A percentile compares a stretch with the other conserved stretches of the same genome.
Evolutionary conservation across 1,140 invertebrate species (phyloP).

Genomic region (fruit fly (Drosophila melanogaster)): Release_6_plus_ISO1_MT NT_033777.3:20219001-20219500

Average conservation of each 20-base stretch:
- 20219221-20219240: no score
- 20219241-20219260: not conserved
- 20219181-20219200: not conserved
- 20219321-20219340: no score
- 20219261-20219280: no score
- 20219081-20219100: slow-evolving; percentile 8
- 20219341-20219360: no score
- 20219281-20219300: no score
- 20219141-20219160: not conserved
- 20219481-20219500: slow-evolving; percentile 76
- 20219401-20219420: not conserved
- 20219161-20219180: not conserved
- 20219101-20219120: slow-evolving; percentile 8
- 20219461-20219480: slow-evolving; percentile 26
- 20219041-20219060: slow-evolving; percentile 20
- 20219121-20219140: slow-evolving; percentile 21
- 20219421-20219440: not conserved
- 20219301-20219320: no score
- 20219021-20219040: slow-evolving; percentile 9
- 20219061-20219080: slow-evolving; percentile 45
- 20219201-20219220: no score
- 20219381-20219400: not conserved
- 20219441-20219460: not conserved
- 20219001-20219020: slow-evolving; percentile 11
- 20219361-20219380: not conserved